These are phyloP conservation scores for Zophobas morio DNA, from an alignment of 1,140 invertebrate species.

Conservation along the genomic window DNA sequence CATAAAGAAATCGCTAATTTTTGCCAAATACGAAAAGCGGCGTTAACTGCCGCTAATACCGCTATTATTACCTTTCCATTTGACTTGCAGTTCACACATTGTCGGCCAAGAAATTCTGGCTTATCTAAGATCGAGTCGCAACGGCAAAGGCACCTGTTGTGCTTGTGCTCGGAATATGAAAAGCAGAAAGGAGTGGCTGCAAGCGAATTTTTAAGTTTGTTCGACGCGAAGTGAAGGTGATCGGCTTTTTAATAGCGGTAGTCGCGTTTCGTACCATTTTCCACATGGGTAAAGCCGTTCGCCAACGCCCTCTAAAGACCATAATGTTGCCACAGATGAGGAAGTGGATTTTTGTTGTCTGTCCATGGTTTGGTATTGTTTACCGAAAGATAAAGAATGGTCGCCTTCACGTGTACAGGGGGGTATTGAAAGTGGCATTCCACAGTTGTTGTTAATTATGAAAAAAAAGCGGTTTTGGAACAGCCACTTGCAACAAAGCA, in stretches of 20 bases:
- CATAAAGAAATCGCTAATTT: slow-evolving; percentile 39
- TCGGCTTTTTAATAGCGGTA: slow-evolving; percentile 49
- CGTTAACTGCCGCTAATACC: slow-evolving; percentile 38
- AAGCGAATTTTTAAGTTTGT: slow-evolving; percentile 44
- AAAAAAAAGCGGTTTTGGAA: no score
- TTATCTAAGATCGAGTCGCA: neutral
- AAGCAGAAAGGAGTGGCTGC: slow-evolving; percentile 41
- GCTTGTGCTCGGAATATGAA: slow-evolving; percentile 34
- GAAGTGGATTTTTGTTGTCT: slow-evolving; percentile 20
- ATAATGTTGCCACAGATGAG: slow-evolving; percentile 1
- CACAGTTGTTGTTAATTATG: no score
- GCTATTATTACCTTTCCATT: no score
- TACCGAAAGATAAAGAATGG: no score
- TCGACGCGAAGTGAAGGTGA: slow-evolving; percentile 52
- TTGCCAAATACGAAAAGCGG: slow-evolving; percentile 5
- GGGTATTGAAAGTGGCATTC: no score
- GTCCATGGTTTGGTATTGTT: neutral
- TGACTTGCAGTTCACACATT: neutral
- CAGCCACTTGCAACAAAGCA: no score
- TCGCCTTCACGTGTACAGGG: no score
- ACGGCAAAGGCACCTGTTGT: slow-evolving; percentile 30
- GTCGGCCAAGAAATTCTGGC: neutral
- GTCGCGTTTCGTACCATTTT: slow-evolving; percentile 34
- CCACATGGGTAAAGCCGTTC: slow-evolving; percentile 28
- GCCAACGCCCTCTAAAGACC: slow-evolving; percentile 19